phyloP scores from a whole-genome alignment of 2,797 vertebrate genomes.

The Tenualosa ilisha region DNA sequence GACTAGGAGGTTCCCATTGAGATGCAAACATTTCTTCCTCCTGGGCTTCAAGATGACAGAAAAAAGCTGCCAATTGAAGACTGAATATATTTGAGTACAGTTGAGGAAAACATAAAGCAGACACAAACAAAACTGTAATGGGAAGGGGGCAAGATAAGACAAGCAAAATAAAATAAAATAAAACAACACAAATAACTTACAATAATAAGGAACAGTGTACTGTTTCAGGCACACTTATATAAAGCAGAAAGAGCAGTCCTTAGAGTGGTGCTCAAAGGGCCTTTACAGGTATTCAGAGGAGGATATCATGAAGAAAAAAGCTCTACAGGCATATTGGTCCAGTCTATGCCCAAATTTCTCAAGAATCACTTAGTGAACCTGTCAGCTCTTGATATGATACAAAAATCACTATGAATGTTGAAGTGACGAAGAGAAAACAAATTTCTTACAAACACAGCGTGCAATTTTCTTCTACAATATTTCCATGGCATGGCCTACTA shows the following conservation, averaged over 20 bases:
- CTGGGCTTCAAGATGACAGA: neutral
- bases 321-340: neutral
- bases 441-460: neutral
- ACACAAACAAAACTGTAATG: neutral
- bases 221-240: constrained; percentile 4
- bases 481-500: no score
- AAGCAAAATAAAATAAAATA: neutral
- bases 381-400: neutral
- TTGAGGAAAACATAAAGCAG: constrained; percentile 2
- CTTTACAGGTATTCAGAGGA: neutral
- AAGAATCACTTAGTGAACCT: constrained; percentile 2
- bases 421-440: neutral
- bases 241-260: neutral
- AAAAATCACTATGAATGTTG: neutral
- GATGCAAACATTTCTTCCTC: constrained; percentile 15
- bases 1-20: neutral
- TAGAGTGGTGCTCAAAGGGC: neutral
- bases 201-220: neutral
- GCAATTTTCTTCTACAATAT: neutral
- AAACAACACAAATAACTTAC: neutral
- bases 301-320: neutral
- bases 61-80: neutral
- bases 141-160: neutral
- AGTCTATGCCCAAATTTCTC: neutral
- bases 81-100: neutral